Conservation (phyloP, 2,888 invertebrate genomes). For the Cephus rjabovi region DNA sequence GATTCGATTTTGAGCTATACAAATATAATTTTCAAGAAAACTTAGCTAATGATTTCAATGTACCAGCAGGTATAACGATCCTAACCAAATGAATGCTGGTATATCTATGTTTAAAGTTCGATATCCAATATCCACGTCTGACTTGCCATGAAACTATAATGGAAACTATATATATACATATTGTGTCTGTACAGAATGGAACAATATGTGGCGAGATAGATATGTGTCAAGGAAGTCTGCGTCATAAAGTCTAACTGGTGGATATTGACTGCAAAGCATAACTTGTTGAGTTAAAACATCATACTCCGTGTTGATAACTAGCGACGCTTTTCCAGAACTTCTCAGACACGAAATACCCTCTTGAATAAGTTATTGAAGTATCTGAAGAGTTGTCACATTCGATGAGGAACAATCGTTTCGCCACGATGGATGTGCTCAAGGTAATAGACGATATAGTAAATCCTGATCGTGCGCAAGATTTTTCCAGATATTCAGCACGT, state of each 20-base stretch:
- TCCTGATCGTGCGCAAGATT: not conserved
- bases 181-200: not conserved
- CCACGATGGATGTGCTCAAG: not conserved
- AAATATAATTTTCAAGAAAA: not conserved
- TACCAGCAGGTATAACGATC: not conserved
- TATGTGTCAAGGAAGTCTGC: not conserved
- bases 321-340: not conserved
- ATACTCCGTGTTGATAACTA: not conserved
- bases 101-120: conserved; percentile 16
- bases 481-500: not conserved
- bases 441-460: not conserved
- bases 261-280: not conserved
- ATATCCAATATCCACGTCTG: conserved; percentile 39
- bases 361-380: not conserved
- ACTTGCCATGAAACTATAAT: conserved; percentile 25
- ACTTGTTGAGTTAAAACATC: not conserved
- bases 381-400: not conserved
- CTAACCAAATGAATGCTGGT: not conserved
- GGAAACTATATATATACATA: conserved; percentile 8
- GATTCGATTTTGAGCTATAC: not conserved
- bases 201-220: not conserved
- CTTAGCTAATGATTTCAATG: not conserved
- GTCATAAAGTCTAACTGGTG: not conserved
- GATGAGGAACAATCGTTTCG: not conserved
- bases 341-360: not conserved